Evolutionary conservation across 2,888 invertebrate species (phyloP).

Genomic region (Falcaria lacertinaria): DNA sequence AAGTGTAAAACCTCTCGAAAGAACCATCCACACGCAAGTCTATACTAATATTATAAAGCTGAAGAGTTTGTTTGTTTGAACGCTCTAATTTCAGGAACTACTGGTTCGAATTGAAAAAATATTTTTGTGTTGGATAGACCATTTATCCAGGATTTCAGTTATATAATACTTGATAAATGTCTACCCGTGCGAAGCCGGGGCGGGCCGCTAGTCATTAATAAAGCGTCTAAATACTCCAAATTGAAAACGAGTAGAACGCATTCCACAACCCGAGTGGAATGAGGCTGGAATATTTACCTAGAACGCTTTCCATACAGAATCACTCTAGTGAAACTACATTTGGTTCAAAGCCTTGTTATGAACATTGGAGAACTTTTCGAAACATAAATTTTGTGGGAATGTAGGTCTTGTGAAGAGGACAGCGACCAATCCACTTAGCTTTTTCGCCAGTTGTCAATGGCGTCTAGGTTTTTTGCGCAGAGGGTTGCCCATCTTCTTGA

Average conservation of each 20-base stretch:
- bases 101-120: no score
- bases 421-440: neutral
- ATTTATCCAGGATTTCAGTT: no score
- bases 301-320: neutral
- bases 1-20: no score
- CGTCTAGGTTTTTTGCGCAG: neutral
- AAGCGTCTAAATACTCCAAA: neutral
- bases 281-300: neutral
- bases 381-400: neutral
- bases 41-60: no score
- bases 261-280: neutral
- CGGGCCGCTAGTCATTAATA: no score
- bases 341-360: neutral
- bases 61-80: no score
- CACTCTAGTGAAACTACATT: constrained; percentile 2
- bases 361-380: neutral
- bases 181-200: no score
- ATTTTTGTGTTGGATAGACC: no score
- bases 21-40: no score
- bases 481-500: neutral
- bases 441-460: neutral
- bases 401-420: neutral
- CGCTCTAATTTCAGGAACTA: no score
- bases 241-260: neutral
- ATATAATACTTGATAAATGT: no score